Percentiles rank a stretch among this genome's conserved stretches.
phyloP scores from a whole-genome alignment of 2,888 invertebrate species.

The Homarus gammarus region DNA sequence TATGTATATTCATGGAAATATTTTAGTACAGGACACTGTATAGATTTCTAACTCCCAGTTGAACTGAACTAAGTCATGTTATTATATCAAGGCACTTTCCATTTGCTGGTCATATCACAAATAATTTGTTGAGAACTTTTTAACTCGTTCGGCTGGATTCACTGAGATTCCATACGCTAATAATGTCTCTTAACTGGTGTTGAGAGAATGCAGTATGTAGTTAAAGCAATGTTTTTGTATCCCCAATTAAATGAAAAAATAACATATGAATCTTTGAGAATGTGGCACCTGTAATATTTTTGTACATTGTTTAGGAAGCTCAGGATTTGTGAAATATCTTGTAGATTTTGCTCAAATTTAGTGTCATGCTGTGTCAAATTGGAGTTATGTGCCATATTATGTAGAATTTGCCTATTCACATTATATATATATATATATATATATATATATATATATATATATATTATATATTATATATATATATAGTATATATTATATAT shows the following conservation, averaged over 20 bases:
- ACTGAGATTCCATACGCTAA: too few relatives aligned
- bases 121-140: too few relatives aligned
- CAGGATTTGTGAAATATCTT: slow-evolving; percentile 17
- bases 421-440: neutral
- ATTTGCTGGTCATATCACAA: too few relatives aligned
- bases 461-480: neutral
- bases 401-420: neutral
- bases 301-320: neutral
- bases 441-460: slow-evolving; percentile 4
- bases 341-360: slow-evolving; percentile 35
- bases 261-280: neutral
- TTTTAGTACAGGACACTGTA: too few relatives aligned
- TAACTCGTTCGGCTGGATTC: too few relatives aligned
- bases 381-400: slow-evolving; percentile 23
- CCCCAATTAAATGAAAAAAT: too few relatives aligned
- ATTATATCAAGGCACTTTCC: too few relatives aligned
- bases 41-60: too few relatives aligned
- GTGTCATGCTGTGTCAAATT: neutral
- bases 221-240: neutral
- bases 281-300: neutral
- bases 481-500: neutral
- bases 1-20: too few relatives aligned
- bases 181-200: too few relatives aligned
- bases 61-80: too few relatives aligned
- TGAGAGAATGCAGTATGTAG: neutral